Evolutionary conservation across 2,888 invertebrate species (phyloP).

Genomic region (Cataglyphis albicans): DNA sequence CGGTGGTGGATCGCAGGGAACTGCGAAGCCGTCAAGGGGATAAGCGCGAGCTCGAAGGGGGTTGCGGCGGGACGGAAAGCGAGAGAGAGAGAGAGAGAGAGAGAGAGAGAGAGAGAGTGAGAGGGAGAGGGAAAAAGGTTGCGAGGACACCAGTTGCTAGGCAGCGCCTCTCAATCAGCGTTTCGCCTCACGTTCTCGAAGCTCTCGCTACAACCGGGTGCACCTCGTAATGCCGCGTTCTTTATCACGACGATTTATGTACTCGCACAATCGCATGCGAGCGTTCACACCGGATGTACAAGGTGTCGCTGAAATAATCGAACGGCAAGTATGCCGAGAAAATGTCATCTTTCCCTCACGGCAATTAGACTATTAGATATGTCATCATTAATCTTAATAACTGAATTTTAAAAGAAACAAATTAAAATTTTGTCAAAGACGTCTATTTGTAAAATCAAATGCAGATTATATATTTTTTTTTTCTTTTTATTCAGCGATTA

Average conservation of each 20-base stretch:
- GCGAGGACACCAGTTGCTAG: constrained; percentile 85
- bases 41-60: constrained; percentile 42
- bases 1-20: constrained; percentile 49
- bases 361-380: neutral
- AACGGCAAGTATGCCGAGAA: neutral
- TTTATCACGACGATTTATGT: constrained; percentile 70
- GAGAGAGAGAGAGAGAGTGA: neutral
- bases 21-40: constrained; percentile 38
- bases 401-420: neutral
- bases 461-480: neutral
- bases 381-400: neutral
- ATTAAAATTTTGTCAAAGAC: neutral
- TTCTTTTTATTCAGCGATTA: neutral
- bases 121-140: constrained; percentile 71
- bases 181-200: constrained; percentile 76
- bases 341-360: neutral
- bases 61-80: constrained; percentile 40
- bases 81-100: constrained; percentile 42
- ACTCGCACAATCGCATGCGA: constrained; percentile 29
- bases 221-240: constrained; percentile 76
- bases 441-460: neutral
- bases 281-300: neutral
- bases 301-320: neutral
- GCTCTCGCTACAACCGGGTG: constrained; percentile 71
- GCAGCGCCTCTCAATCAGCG: constrained; percentile 83